Base-by-base conservation (phyloP, 2,888 invertebrate genomes). In the Nineta flava region DNA sequence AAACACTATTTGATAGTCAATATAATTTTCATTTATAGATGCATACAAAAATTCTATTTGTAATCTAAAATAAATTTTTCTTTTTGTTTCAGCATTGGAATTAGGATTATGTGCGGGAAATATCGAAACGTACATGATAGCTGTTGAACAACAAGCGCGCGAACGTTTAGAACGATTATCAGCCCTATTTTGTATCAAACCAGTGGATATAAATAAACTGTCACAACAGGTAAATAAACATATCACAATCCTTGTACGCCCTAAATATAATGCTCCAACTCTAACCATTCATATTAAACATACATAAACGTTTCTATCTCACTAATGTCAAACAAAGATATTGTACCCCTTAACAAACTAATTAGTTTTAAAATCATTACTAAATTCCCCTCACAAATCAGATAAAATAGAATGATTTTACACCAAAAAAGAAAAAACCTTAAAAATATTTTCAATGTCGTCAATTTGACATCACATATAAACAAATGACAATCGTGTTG, bases 61-160 rank as follows among this genome's bases (percentile, higher is more conserved):
- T 26, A 7, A 26, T 3, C 2, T 26, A 26, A 26, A 26, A 26
- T 26, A 7, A 26, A 7, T 26, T 7, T 7, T 26, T 26, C 7
- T 19, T 26, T 60, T 57, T 62, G 58, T 75, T 75, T 17, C 75
- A 87, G 88, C 87, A 67, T 79, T 84, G 65, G 88, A 88, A 70
- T 77, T 90, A 70, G 86, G 85, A 53, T 75, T 80, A 62, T 65
- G 65, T 58, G 70, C 73, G 66, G 85, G 83, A 72, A 85, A 85
- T 65, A 84, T 94, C 64, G 92, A 94, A 86, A 94, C 94, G 57
- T 95, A 94, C 77, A 92, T 95, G 74, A 94, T 95, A 72, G 94
- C 94, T 57, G 92, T 95, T 67, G 94, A 95, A 74, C 91, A 94
- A 74, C 91, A 88, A 75, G 90, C 87, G 53, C 76, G 87, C 61